Base-by-base conservation (phyloP, 2,797 vertebrate species). In the Cephalopachus bancanus region DNA sequence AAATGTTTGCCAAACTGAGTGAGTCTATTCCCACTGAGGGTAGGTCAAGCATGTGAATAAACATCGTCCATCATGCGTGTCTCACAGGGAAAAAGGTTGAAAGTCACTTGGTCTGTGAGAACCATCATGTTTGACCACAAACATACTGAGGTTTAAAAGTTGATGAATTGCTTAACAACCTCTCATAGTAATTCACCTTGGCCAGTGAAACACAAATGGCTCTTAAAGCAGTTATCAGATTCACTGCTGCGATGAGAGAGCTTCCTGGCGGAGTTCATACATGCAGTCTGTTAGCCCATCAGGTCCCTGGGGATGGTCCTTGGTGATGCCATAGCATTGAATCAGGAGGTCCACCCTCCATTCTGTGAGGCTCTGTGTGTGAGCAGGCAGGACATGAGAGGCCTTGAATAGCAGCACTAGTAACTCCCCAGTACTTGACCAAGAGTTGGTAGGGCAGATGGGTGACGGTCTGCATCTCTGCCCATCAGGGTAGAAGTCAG, bases 181-280 rank as follows among this genome's bases (percentile, higher is more conserved):
- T 49, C 33, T 83, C 30, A 2, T 14, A 28, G 91, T 53, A 55
- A 81, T 59, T 88, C 74, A 69, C 67, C 83, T 85, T 24, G 20
- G 64, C 64, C 79, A 28, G 71, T 15, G 87, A 93, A 69, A 91
- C 91, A 85, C 78, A 67, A 85, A 72, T 62, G 24, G 51, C 83
- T 74, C 91, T 92, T 53, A 69, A 85, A 92, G 95, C 88, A 26
- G 67, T 60, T 88, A 59, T 78, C 37, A 26, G 20, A 79, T 83
- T 44, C 44, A 76, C 55, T 11, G 62, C 78, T 15, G 19, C 1
- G 37, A 49, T 86, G 90, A 76, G 67, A 81, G 64, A 44, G 17
- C 55, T 72, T 74, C 75, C 92, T 75, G 0, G 15, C 5, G 83
- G 86, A 59, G 28, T 49, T 84, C 75, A 37, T 69, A 26, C 26